These are phyloP conservation scores for Basileuterus tristriatus DNA, from an alignment of 2,797 vertebrate genomes.

Conservation along the genomic window DNA sequence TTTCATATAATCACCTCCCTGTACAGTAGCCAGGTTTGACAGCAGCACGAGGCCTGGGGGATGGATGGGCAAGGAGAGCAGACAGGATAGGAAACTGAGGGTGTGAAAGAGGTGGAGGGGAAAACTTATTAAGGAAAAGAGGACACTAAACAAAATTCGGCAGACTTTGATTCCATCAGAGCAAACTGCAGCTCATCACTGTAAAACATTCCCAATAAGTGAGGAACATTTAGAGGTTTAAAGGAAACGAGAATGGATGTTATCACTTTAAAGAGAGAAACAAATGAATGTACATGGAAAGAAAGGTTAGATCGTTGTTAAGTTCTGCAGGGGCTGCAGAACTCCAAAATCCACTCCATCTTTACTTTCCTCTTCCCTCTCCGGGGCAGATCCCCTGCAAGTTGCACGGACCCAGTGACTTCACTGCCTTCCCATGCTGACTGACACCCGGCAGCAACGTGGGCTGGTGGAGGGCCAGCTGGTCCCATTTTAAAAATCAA, in stretches of 20 bases:
- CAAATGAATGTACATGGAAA: background rate
- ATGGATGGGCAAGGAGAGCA: background rate
- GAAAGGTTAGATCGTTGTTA: background rate
- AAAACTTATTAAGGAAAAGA: background rate
- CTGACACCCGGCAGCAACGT: background rate
- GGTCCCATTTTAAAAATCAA: conserved; percentile 19
- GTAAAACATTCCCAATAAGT: background rate
- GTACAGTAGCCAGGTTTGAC: background rate
- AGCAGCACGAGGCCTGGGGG: background rate
- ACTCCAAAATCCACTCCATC: background rate
- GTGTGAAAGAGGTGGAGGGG: background rate
- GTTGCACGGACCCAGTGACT: background rate
- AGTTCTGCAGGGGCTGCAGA: background rate
- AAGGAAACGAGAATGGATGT: background rate
- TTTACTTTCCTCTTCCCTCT: background rate
- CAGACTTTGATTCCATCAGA: background rate
- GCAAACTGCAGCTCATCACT: background rate
- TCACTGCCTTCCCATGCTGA: background rate
- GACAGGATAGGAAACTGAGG: background rate
- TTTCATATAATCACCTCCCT: background rate
- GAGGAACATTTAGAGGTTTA: background rate
- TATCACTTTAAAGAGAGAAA: background rate
- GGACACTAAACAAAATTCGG: background rate
- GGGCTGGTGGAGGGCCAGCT: background rate
- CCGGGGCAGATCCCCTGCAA: background rate